Conservation (phyloP, 2,113 vertebrate species). For the Petrocephalus microphthalmus region DNA sequence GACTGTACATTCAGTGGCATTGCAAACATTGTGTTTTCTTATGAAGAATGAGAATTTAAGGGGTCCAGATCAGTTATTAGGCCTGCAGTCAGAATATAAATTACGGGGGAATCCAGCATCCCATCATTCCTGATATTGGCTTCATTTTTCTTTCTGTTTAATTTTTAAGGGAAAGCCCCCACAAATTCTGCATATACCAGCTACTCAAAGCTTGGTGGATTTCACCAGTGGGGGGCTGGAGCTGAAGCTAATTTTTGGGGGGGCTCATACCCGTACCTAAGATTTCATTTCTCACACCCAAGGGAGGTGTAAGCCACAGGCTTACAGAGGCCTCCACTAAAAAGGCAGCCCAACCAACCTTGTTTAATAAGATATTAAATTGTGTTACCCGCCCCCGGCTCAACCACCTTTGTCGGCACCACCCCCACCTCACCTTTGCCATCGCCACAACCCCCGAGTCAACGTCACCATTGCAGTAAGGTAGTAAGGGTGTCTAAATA, state of each 20-base stretch:
- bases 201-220: not conserved
- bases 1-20: not conserved
- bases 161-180: not conserved
- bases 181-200: not conserved
- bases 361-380: not conserved
- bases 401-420: not conserved
- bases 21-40: not conserved
- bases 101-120: not conserved
- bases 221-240: not conserved
- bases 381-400: not conserved
- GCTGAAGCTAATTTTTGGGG: not conserved
- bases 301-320: not conserved
- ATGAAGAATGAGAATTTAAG: not conserved
- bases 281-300: no score
- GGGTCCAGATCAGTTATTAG: not conserved
- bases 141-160: not conserved
- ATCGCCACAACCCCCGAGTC: not conserved
- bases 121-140: not conserved
- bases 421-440: not conserved
- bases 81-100: not conserved
- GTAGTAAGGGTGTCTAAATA: not conserved
- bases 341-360: not conserved
- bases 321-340: not conserved
- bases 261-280: not conserved
- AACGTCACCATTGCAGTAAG: not conserved